Conservation (phyloP, 2,113 vertebrate species). For the Macrotis lagotis region DNA sequence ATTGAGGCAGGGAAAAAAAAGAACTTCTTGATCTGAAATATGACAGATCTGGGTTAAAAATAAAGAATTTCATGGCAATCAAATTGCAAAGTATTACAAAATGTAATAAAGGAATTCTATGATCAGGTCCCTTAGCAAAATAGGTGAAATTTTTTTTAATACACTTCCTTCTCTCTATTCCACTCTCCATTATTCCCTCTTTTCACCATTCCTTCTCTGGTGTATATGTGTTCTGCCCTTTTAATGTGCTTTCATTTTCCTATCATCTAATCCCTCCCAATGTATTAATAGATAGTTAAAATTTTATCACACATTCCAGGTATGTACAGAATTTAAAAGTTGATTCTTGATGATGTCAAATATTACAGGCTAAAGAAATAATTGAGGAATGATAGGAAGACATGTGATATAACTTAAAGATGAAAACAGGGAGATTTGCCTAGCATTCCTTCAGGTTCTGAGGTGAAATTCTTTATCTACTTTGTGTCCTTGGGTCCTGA, state of each 20-base stretch:
- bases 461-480: neutral
- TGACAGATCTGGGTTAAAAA: neutral
- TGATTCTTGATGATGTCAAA: neutral
- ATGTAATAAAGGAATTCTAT: neutral
- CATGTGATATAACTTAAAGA: neutral
- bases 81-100: neutral
- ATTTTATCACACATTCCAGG: neutral
- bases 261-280: neutral
- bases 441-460: neutral
- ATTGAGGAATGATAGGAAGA: neutral
- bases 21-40: neutral
- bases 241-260: neutral
- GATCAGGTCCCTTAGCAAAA: neutral
- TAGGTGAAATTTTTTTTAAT: neutral
- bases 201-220: neutral
- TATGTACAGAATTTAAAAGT: neutral
- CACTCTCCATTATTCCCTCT: neutral
- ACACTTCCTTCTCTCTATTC: neutral
- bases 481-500: neutral
- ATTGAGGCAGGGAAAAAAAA: neutral
- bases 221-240: neutral
- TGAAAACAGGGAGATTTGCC: neutral
- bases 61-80: neutral
- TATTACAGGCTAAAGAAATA: neutral
- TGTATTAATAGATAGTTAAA: neutral